Evolutionary conservation across 2,888 invertebrate genomes (phyloP).

Genomic region (Candidula unifasciata): DNA sequence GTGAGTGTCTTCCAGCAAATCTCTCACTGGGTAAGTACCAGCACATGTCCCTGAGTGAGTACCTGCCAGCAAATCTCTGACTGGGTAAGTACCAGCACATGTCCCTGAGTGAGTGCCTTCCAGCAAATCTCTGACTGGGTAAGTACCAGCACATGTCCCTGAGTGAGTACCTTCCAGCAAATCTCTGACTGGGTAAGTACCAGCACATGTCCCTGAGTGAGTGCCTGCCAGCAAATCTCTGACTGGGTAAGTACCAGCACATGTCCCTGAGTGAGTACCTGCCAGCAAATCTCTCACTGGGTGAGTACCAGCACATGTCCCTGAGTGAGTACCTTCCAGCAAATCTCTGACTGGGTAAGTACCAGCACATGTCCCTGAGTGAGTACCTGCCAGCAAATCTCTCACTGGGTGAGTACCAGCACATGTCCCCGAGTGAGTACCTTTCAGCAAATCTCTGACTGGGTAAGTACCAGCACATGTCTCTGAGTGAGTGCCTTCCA

Average conservation of each 20-base stretch:
- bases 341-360: conserved; percentile 77
- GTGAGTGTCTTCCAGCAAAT: no score
- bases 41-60: background rate
- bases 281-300: conserved; percentile 79
- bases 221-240: no score
- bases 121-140: conserved; percentile 78
- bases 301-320: conserved; percentile 57
- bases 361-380: background rate
- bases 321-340: background rate
- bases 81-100: conserved; percentile 68
- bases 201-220: background rate
- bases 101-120: background rate
- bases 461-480: conserved; percentile 64
- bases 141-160: conserved; percentile 38
- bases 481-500: background rate
- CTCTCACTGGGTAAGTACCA: conserved; percentile 75
- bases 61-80: conserved; percentile 79
- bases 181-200: conserved; percentile 77
- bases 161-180: conserved; percentile 66
- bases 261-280: conserved; percentile 52
- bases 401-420: conserved; percentile 74
- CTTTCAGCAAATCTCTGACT: no score
- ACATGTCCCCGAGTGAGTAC: background rate
- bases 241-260: conserved; percentile 71
- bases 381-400: conserved; percentile 78